Base-by-base conservation (phyloP, 1,140 invertebrate species). In the Megathymus violae region DNA sequence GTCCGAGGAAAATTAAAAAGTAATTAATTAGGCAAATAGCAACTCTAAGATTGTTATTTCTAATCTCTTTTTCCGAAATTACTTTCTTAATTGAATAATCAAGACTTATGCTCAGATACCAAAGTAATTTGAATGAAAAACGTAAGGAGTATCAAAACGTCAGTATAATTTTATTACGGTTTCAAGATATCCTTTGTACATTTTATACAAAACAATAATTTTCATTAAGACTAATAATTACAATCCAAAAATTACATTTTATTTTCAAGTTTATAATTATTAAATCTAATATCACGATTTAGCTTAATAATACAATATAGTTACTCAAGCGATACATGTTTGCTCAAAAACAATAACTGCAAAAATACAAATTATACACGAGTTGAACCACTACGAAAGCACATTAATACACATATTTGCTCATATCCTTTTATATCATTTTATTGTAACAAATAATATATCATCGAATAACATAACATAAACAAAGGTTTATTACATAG, bases 151-250 rank as follows among this genome's bases (percentile, higher is more conserved):
- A 91, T 91, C 82, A 91, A 90, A 91, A 91, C 88, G 80, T 91
- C 86, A 82, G 86, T 91, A 89, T 91, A 91, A 88, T 88, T 77
- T 88, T 87, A 91, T 89, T 88, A 89, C 78, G 81, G 76, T 77
- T 84, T 78, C 80, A 85, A 88, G 88, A 91, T 88, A 86, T 83
- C 80, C 80, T 91, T 89, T 91, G 88, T 91, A 91, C 88, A 91
- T 78, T 87, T 90, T 88, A 89, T 91, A 91, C 86, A 91, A 89
- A 89, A 89, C 86, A 89, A 91, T 90, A 88, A 86, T 88, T 84
- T 80, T 79, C 76, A 80, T 88, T 87, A 89, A 61, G 75, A 81
- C 88, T 90, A 90, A 85, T 90, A 90, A 90, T 90, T 89, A 90
- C 86, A 90, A 88, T 88, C 80, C 80, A 88, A 89, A 90, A 89